These are phyloP conservation scores for Alosa sapidissima DNA, from an alignment of 2,797 vertebrate species.

Conservation along the genomic window DNA sequence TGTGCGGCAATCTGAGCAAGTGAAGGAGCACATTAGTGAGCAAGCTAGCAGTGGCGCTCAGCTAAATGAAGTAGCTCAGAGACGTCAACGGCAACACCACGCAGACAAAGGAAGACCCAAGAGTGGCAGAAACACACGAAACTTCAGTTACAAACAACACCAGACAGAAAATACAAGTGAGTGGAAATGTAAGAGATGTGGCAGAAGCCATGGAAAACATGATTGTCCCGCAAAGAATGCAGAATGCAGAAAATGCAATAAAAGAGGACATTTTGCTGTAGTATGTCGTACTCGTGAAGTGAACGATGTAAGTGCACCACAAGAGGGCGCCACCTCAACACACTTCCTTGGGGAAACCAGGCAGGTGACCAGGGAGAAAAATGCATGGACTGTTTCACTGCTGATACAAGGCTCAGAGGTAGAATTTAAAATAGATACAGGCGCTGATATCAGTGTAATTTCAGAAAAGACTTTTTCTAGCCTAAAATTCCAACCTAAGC, in stretches of 20 bases:
- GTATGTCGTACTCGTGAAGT: not conserved
- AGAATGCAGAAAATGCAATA: slow-evolving; percentile 16
- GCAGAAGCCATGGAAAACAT: slow-evolving; percentile 12
- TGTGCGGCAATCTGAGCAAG: slow-evolving; percentile 9
- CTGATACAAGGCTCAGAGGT: not conserved
- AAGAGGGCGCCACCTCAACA: not conserved
- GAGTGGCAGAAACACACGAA: not conserved
- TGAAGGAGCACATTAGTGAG: slow-evolving; percentile 18
- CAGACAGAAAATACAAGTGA: not conserved
- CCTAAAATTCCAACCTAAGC: slow-evolving; percentile 13
- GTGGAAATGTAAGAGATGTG: slow-evolving; percentile 12
- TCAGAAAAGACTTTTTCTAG: slow-evolving; percentile 15
- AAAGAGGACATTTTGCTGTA: not conserved
- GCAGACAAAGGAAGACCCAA: not conserved
- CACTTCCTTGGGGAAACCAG: slow-evolving; percentile 6
- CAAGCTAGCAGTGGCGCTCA: slow-evolving; percentile 11
- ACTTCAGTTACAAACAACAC: not conserved
- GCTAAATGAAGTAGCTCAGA: slow-evolving; percentile 6
- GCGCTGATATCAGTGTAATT: not conserved
- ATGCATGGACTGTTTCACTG: not conserved
- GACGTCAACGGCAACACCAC: no score
- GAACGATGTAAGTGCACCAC: slow-evolving; percentile 6
- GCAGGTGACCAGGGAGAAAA: not conserved
- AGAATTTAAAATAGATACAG: slow-evolving; percentile 25
- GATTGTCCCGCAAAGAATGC: not conserved